Percentiles rank a stretch among this genome's conserved stretches.
These are phyloP conservation scores for Campylomormyrus numenius DNA, from an alignment of 2,113 vertebrate species.

Conservation along the genomic window DNA sequence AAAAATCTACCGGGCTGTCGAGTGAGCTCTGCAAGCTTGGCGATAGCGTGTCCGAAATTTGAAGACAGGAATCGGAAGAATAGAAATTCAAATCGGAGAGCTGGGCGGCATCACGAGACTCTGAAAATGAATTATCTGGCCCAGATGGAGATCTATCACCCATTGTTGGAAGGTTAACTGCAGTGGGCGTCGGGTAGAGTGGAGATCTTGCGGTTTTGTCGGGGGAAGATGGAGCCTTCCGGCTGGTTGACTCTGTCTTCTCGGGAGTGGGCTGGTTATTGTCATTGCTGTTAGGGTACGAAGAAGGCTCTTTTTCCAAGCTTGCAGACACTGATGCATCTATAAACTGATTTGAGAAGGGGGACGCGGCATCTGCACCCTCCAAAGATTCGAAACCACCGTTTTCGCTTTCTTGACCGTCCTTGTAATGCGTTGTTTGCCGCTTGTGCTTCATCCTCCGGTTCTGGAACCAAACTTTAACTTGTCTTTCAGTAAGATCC, in stretches of 20 bases:
- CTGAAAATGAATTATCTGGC: constrained; percentile 51
- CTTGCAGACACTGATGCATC: constrained; percentile 55
- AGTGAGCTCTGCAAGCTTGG: constrained; percentile 66
- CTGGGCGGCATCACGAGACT: constrained; percentile 56
- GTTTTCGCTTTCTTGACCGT: constrained; percentile 63
- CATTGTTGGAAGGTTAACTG: constrained; percentile 43
- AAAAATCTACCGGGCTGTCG: constrained; percentile 78
- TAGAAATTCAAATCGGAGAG: constrained; percentile 74
- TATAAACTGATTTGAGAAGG: constrained; percentile 55
- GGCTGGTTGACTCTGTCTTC: constrained; percentile 37
- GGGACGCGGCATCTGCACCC: constrained; percentile 65
- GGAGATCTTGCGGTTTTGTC: constrained; percentile 42
- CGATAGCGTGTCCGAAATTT: constrained; percentile 62
- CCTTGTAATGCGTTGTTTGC: constrained; percentile 77
- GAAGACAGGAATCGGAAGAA: constrained; percentile 66
- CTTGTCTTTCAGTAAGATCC: constrained; percentile 88
- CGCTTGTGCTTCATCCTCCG: constrained; percentile 95
- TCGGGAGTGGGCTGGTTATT: constrained; percentile 55
- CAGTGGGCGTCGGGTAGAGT: constrained; percentile 44
- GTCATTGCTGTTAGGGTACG: constrained; percentile 56
- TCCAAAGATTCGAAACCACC: constrained; percentile 58
- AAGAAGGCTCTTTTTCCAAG: constrained; percentile 49
- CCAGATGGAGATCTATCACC: constrained; percentile 29
- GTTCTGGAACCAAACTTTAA: constrained; percentile 98
- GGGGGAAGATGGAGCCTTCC: constrained; percentile 41